Percentiles rank a stretch among this genome's conserved stretches.
Evolutionary conservation across 1,140 invertebrate species (phyloP).

Genomic region (Micrasema longulum): DNA sequence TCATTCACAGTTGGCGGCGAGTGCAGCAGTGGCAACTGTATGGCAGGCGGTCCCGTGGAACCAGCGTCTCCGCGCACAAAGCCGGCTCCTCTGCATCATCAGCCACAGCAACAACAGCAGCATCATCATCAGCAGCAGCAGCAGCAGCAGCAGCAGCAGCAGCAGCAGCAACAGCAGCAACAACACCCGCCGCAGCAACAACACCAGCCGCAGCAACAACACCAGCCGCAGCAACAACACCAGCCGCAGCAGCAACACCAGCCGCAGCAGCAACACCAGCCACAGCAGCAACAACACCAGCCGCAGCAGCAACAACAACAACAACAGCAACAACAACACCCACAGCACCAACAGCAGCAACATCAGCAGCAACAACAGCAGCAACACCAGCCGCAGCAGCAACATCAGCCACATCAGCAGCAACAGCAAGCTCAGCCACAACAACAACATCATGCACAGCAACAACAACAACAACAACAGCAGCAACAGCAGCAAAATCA

Average conservation of each 20-base stretch:
- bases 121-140: constrained; percentile 59
- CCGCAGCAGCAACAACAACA: constrained; percentile 47
- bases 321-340: constrained; percentile 53
- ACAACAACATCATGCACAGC: constrained; percentile 54
- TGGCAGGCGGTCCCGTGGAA: constrained; percentile 25
- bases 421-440: constrained; percentile 46
- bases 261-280: constrained; percentile 23
- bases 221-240: constrained; percentile 58
- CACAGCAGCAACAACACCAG: constrained; percentile 54
- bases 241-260: constrained; percentile 44
- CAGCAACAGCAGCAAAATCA: constrained; percentile 29
- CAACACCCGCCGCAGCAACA: constrained; percentile 28
- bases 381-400: constrained; percentile 13
- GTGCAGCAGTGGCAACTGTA: constrained; percentile 43
- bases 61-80: constrained; percentile 46
- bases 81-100: constrained; percentile 55
- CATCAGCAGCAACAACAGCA: constrained; percentile 16
- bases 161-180: constrained; percentile 43
- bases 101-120: constrained; percentile 57
- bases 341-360: constrained; percentile 50
- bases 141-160: not conserved
- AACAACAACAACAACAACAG: constrained; percentile 58
- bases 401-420: constrained; percentile 27
- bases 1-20: constrained; percentile 39
- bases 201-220: constrained; percentile 53